Base-by-base conservation (phyloP, 2,113 vertebrate genomes). In the Athene noctua region DNA sequence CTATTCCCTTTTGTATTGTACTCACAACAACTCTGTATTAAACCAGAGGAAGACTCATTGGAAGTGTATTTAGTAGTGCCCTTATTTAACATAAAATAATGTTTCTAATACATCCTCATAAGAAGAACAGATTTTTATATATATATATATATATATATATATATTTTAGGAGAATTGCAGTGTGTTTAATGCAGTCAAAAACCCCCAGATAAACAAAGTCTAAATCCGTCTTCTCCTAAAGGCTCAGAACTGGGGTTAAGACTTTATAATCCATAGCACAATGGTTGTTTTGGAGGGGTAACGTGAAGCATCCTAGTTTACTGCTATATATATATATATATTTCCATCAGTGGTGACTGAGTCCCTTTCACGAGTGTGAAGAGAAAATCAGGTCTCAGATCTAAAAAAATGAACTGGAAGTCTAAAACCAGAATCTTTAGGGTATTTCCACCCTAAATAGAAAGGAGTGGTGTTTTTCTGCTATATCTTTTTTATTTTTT, bases 181-280 rank as follows among this genome's bases (percentile, higher is more conserved):
- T 61, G 5, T 2, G 1, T 62, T 80, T 54, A 67, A 54, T 32
- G 5, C 10, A 25, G 11, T 13, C 5, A 51, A 51, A 52, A 12
- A 4, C 0, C 3, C 19, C 10, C 26, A 2, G 6, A 57, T 58
- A 23, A 0, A 25, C 63, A 77, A 86, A 67, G 1, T 2, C 5
- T 5, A 36, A n/a, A 8, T 0, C 2, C 11, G 20, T 27, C 11
- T 18, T 73, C 20, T 62, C 26, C 21, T 54, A 65, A 86, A 73
- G 49, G 77, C 19, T 16, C 34, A 25, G 34, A 79, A 29, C 3
- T 21, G 26, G 11, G 8, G 6, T 15, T 63, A 15, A 88, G 44
- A 52, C 13, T n/a, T 47, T 42, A 13, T 26, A 65, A 42, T 44
- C 29, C 13, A 18, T 10, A n/a, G 7, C 3, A 26, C 11, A 20